These are phyloP conservation scores for Phaetusa simplex DNA, from an alignment of 2,113 vertebrate species.

Conservation along the genomic window DNA sequence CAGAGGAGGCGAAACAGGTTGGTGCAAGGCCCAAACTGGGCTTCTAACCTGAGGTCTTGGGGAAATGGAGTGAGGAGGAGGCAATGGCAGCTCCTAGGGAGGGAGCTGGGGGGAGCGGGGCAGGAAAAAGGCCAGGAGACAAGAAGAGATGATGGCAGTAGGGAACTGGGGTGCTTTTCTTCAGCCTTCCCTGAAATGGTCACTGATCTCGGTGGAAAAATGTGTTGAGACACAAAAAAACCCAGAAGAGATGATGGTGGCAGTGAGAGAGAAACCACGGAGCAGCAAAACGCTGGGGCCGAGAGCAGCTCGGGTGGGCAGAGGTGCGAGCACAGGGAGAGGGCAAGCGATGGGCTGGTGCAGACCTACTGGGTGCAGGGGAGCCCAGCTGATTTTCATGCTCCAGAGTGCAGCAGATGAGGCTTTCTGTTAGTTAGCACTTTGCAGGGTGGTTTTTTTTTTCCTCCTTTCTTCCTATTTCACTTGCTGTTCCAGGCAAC, in stretches of 20 bases:
- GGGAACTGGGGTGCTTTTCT: neutral
- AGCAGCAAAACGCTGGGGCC: neutral
- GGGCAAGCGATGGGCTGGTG: rapidly evolving
- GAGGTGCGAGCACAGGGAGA: neutral
- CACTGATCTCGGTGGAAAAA: neutral
- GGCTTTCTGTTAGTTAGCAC: neutral
- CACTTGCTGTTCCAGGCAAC: neutral
- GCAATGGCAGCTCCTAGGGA: neutral
- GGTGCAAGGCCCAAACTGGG: neutral
- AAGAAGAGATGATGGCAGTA: neutral
- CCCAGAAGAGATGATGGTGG: neutral
- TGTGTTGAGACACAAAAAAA: neutral
- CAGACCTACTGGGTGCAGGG: neutral
- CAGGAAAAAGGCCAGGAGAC: neutral
- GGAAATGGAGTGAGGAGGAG: neutral
- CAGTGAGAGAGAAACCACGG: neutral
- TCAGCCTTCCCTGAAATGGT: neutral
- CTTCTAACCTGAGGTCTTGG: neutral
- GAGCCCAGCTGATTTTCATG: neutral
- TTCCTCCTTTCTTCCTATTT: neutral
- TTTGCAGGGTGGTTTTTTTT: neutral
- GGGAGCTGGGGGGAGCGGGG: neutral
- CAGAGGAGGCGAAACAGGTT: neutral
- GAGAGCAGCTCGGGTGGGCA: neutral
- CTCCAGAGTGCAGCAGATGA: neutral